Evolutionary conservation across 2,888 invertebrate genomes (phyloP).

Genomic region (Acanthosepion esculentum): DNA sequence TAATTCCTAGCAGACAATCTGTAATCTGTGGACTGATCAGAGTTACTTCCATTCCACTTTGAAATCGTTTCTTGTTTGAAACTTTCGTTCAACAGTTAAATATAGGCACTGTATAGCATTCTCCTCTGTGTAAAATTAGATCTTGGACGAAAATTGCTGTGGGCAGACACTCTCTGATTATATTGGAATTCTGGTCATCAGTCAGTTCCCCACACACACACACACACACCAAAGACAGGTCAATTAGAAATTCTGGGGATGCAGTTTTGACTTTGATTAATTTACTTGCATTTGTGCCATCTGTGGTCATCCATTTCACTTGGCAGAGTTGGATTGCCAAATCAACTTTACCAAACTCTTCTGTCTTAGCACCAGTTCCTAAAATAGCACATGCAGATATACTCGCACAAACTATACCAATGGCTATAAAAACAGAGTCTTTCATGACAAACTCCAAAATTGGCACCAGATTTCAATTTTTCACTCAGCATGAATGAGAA

Average conservation of each 20-base stretch:
- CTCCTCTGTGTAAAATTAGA: not conserved
- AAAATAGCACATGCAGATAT: not conserved
- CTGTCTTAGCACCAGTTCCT: not conserved
- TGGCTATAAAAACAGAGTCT: not conserved
- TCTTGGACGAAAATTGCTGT: not conserved
- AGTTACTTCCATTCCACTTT: not conserved
- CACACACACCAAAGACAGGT: not conserved
- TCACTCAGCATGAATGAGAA: not conserved
- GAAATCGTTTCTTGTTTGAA: not conserved
- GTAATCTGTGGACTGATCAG: not conserved
- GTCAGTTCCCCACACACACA: not conserved
- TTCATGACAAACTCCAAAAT: not conserved
- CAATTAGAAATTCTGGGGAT: not conserved
- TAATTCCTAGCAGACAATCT: not conserved
- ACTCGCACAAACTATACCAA: not conserved
- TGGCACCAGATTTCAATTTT: not conserved
- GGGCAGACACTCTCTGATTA: not conserved
- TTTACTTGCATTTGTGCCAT: conserved; percentile 21
- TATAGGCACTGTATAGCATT: not conserved
- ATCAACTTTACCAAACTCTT: not conserved
- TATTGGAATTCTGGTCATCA: not conserved
- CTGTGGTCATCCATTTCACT: not conserved
- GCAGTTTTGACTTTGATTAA: not conserved
- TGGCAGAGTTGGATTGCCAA: not conserved
- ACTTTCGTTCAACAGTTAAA: not conserved